Conservation (phyloP, 2,888 invertebrate genomes). For the Dascillus cervinus region DNA sequence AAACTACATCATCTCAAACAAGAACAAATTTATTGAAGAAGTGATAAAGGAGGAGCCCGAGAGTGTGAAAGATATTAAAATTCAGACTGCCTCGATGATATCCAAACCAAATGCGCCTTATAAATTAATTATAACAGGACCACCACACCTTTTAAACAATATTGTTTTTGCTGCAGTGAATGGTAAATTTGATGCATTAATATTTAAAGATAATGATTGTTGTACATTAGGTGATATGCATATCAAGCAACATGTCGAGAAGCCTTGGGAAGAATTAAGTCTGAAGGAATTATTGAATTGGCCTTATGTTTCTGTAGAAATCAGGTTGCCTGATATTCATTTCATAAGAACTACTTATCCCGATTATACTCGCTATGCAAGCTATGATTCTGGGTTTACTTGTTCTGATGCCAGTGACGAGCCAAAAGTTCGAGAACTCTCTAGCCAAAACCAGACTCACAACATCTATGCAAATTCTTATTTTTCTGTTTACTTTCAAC, state of each 20-base stretch:
- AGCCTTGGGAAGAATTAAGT: constrained; percentile 14
- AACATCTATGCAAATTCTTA: too few relatives aligned
- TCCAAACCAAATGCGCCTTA: constrained; percentile 16
- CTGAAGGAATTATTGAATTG: constrained; percentile 16
- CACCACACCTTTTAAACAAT: constrained; percentile 16
- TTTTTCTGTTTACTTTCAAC: too few relatives aligned
- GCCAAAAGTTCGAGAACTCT: too few relatives aligned
- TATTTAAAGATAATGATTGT: constrained; percentile 3
- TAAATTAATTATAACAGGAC: constrained; percentile 13
- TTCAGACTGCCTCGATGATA: too few relatives aligned
- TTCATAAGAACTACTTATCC: constrained; percentile 14
- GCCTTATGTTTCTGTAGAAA: constrained; percentile 14
- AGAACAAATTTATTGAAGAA: constrained; percentile 1
- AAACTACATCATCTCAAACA: constrained; percentile 10
- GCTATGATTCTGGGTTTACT: too few relatives aligned
- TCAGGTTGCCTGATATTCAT: constrained; percentile 16
- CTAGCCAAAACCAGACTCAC: too few relatives aligned
- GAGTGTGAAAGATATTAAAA: constrained; percentile 5
- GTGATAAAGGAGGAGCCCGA: background rate
- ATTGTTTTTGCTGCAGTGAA: constrained; percentile 14
- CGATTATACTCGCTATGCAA: constrained; percentile 15
- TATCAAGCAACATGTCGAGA: constrained; percentile 15
- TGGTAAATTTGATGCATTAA: constrained; percentile 7
- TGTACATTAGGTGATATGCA: constrained; percentile 13
- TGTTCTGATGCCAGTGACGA: too few relatives aligned